Percentiles rank a stretch among this genome's conserved stretches.
phyloP scores from a whole-genome alignment of 2,797 vertebrate genomes.

The Brotogeris chrysoptera region DNA sequence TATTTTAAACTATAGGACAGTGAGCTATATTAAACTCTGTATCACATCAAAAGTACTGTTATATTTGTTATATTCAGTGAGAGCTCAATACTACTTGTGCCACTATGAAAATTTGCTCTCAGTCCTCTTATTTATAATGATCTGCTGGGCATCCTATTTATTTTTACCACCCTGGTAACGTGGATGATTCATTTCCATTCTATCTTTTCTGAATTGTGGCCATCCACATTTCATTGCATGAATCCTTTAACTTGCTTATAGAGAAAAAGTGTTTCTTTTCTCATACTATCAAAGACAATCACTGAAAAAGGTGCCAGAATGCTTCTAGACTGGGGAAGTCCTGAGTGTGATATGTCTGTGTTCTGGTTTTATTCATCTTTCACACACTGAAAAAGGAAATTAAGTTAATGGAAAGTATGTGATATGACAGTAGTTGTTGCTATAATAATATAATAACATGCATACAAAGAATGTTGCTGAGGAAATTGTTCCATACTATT shows the following conservation, averaged over 20 bases:
- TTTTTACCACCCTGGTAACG: not conserved
- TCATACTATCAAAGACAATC: not conserved
- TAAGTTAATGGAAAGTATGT: slow-evolving; percentile 57
- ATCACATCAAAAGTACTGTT: not conserved
- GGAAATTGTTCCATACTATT: slow-evolving; percentile 66
- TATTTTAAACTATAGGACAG: not conserved
- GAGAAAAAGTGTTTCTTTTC: not conserved
- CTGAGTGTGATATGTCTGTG: not conserved
- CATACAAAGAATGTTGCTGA: slow-evolving; percentile 67
- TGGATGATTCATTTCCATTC: not conserved
- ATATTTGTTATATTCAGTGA: not conserved
- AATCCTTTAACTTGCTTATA: not conserved
- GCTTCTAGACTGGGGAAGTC: not conserved
- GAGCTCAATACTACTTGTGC: not conserved
- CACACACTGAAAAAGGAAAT: slow-evolving; percentile 58
- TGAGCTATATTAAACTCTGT: not conserved
- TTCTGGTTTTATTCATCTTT: not conserved
- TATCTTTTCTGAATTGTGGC: not conserved
- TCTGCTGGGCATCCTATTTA: not conserved
- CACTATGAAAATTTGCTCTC: not conserved
- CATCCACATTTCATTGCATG: not conserved
- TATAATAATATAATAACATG: slow-evolving; percentile 36
- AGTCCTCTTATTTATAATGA: not conserved
- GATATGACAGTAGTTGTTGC: slow-evolving; percentile 40
- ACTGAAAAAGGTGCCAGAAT: not conserved